Evolutionary conservation across 2,113 vertebrate species (phyloP).

Genomic region (Noctilio leporinus): DNA sequence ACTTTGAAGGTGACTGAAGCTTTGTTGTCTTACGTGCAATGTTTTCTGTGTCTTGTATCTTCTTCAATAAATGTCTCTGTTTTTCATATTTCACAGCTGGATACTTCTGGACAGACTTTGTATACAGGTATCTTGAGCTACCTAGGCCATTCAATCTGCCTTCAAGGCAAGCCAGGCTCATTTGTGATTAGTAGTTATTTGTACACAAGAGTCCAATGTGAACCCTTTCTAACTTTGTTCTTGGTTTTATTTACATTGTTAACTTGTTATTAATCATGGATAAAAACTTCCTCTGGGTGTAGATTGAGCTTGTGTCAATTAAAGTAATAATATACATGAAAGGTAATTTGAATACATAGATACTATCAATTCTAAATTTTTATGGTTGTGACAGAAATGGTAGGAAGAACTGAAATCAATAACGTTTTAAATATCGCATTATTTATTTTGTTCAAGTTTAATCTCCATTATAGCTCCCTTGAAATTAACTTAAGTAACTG

Average conservation of each 20-base stretch:
- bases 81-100: too few relatives aligned
- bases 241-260: background rate
- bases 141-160: background rate
- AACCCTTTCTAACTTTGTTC: background rate
- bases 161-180: background rate
- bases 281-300: background rate
- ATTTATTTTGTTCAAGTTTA: background rate
- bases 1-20: too few relatives aligned
- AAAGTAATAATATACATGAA: background rate
- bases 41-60: too few relatives aligned
- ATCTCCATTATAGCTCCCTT: background rate
- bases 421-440: background rate
- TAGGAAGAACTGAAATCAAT: background rate
- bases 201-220: background rate
- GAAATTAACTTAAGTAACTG: background rate
- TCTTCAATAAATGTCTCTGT: too few relatives aligned
- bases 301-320: background rate
- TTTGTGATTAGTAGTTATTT: background rate
- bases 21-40: too few relatives aligned
- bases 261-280: background rate
- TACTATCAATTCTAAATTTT: background rate
- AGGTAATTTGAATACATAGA: background rate
- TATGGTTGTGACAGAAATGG: background rate
- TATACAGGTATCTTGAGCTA: background rate
- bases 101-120: too few relatives aligned